Percentiles rank a stretch among this genome's conserved stretches.
These are phyloP conservation scores for Trachelus iudaicus DNA, from an alignment of 2,888 invertebrate species.

Conservation along the genomic window DNA sequence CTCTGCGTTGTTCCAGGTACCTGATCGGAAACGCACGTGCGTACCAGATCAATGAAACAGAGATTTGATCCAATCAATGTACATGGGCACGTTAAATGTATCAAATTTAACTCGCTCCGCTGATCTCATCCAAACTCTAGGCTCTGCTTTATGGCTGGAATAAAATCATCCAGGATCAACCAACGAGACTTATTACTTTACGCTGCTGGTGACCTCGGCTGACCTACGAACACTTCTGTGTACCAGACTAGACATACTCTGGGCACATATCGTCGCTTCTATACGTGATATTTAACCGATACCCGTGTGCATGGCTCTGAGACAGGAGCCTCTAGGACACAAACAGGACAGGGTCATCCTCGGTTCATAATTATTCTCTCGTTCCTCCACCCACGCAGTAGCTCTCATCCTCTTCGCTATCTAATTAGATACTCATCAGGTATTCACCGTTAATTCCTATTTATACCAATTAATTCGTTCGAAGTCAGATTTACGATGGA, in stretches of 20 bases:
- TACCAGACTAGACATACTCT: slow-evolving; percentile 14
- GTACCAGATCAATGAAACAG: slow-evolving; percentile 24
- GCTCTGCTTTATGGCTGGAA: neutral
- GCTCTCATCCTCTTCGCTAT: slow-evolving; percentile 37
- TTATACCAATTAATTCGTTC: neutral
- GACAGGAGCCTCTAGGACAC: slow-evolving; percentile 20
- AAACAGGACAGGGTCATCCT: slow-evolving; percentile 40
- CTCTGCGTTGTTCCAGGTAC: slow-evolving; percentile 29
- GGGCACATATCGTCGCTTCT: neutral
- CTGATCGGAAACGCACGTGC: slow-evolving; percentile 45
- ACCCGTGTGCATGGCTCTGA: neutral
- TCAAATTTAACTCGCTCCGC: neutral
- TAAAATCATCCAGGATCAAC: neutral
- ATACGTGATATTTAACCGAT: neutral
- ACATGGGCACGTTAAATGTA: neutral
- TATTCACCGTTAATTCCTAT: neutral
- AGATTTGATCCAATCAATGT: neutral
- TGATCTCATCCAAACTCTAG: neutral
- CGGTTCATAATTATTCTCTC: slow-evolving; percentile 49
- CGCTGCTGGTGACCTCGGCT: slow-evolving; percentile 42
- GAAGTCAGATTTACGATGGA: neutral
- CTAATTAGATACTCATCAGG: slow-evolving; percentile 44
- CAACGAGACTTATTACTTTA: slow-evolving; percentile 1
- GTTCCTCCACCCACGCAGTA: slow-evolving; percentile 36
- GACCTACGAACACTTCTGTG: slow-evolving; percentile 39